Evolutionary conservation across 1,140 invertebrate genomes (phyloP).

Genomic region (Drosophila ambigua): DNA sequence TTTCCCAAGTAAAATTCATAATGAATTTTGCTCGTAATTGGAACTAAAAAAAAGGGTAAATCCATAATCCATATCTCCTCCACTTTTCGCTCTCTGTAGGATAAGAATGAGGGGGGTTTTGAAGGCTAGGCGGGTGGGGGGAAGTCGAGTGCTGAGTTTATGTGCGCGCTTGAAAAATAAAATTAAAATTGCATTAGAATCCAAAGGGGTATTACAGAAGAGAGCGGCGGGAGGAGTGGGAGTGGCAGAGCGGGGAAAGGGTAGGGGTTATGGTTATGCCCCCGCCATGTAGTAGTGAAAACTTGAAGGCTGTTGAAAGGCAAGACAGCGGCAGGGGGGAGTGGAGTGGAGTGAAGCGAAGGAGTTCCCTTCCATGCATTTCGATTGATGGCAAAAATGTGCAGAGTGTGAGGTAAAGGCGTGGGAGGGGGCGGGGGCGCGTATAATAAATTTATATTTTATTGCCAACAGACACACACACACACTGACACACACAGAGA

Average conservation of each 20-base stretch:
- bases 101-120: neutral
- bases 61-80: too few relatives aligned
- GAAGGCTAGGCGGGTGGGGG: neutral
- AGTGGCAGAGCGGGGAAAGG: neutral
- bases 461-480: slow-evolving; percentile 63
- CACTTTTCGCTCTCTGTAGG: neutral
- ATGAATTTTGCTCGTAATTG: too few relatives aligned
- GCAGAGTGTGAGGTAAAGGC: slow-evolving; percentile 46
- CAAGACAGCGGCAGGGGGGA: neutral
- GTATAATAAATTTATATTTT: slow-evolving; percentile 76
- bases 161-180: slow-evolving; percentile 81
- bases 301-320: slow-evolving; percentile 78
- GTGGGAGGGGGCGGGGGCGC: neutral
- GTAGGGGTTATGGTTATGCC: neutral
- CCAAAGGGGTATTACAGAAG: slow-evolving; percentile 68
- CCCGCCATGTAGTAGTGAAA: slow-evolving; percentile 57
- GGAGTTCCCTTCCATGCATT: slow-evolving; percentile 40
- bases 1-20: neutral
- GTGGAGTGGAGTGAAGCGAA: slow-evolving; percentile 1
- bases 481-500: neutral
- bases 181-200: slow-evolving; percentile 82
- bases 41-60: too few relatives aligned
- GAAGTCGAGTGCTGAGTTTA: slow-evolving; percentile 54
- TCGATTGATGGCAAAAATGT: slow-evolving; percentile 57
- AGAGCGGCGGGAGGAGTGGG: neutral